These are phyloP conservation scores for Brenthis daphne DNA, from an alignment of 2,888 invertebrate genomes.

Conservation along the genomic window DNA sequence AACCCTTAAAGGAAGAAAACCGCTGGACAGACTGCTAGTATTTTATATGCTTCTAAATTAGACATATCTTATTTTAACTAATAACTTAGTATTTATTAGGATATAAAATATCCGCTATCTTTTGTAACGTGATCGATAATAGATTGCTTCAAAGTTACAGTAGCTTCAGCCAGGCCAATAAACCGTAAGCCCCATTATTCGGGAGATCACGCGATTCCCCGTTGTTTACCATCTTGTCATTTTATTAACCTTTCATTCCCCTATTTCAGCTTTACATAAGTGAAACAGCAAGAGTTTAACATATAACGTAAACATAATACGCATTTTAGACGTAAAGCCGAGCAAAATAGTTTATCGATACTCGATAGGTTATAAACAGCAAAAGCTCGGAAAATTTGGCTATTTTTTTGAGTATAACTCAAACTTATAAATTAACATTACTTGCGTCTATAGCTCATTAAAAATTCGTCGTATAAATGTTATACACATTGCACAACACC, in stretches of 20 bases:
- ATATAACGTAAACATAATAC: conserved; percentile 1
- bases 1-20: no score
- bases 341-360: no score
- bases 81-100: no score
- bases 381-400: no score
- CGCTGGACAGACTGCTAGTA: no score
- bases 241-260: conserved; percentile 25
- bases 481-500: no score
- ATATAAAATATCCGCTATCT: no score
- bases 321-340: conserved; percentile 7
- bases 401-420: background rate
- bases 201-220: conserved; percentile 71
- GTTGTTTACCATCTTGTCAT: conserved; percentile 39
- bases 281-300: background rate
- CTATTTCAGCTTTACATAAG: conserved; percentile 16
- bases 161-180: conserved; percentile 54
- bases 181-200: conserved; percentile 60
- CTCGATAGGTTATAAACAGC: no score
- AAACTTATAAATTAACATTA: background rate
- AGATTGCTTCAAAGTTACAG: conserved; percentile 56
- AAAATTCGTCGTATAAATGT: no score
- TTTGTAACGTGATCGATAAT: conserved; percentile 33
- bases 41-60: no score
- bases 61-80: no score
- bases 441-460: no score